phyloP scores from a whole-genome alignment of 2,797 vertebrate species.

The Phylloscopus collybita region DNA sequence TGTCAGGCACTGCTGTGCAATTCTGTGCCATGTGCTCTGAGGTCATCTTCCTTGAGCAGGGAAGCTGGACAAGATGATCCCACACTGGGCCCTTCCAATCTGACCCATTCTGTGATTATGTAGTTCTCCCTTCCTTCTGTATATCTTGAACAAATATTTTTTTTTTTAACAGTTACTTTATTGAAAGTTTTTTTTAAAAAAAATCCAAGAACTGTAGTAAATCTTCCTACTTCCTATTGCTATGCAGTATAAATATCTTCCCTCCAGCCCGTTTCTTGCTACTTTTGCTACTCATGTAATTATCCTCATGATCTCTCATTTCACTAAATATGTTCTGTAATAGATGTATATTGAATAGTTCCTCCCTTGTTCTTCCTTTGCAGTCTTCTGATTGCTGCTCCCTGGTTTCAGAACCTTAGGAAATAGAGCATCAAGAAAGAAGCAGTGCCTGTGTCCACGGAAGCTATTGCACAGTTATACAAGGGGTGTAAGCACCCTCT shows the following conservation, averaged over 20 bases:
- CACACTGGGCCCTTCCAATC: neutral
- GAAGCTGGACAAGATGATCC: neutral
- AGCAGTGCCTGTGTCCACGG: neutral
- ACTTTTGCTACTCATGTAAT: neutral
- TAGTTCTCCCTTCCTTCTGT: neutral
- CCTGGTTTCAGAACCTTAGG: neutral
- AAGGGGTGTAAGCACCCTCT: neutral
- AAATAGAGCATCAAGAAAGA: neutral
- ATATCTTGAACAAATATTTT: neutral
- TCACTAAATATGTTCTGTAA: neutral
- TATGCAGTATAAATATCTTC: neutral
- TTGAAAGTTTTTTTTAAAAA: neutral
- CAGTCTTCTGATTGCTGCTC: neutral
- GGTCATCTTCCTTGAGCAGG: neutral
- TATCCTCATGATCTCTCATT: neutral
- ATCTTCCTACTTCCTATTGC: neutral
- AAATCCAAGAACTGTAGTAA: neutral
- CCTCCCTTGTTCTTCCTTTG: neutral
- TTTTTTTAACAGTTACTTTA: neutral
- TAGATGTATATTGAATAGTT: neutral
- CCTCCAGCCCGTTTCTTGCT: neutral
- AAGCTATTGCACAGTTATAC: neutral
- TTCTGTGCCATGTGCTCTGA: neutral
- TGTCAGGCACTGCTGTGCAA: neutral
- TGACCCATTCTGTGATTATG: neutral